Evolutionary conservation across 2,888 invertebrate genomes (phyloP).

Genomic region (Fragum fragum): DNA sequence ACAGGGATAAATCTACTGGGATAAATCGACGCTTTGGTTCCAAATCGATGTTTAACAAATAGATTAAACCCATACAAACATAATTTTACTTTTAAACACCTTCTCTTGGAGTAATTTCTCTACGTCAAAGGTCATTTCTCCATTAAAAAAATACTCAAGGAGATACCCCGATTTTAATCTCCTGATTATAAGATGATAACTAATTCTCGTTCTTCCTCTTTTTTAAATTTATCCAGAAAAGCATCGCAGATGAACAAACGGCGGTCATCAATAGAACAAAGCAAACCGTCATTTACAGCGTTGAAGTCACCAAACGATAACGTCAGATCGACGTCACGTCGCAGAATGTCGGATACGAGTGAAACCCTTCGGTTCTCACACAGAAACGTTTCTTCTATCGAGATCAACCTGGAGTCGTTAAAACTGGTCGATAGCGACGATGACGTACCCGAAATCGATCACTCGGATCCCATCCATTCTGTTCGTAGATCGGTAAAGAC

Average conservation of each 20-base stretch:
- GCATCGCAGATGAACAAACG: not conserved
- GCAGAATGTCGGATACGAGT: constrained; percentile 5
- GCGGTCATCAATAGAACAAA: not conserved
- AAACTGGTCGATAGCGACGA: constrained; percentile 45
- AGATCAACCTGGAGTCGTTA: not conserved
- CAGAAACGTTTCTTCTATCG: not conserved
- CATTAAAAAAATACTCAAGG: too few species aligned
- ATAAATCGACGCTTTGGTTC: too few species aligned
- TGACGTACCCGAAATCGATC: constrained; percentile 62
- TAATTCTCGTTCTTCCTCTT: not conserved
- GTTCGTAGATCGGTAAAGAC: constrained; percentile 31
- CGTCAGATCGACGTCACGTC: not conserved
- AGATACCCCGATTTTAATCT: too few species aligned
- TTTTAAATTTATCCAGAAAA: not conserved
- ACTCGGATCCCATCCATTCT: constrained; percentile 53
- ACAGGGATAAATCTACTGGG: too few species aligned
- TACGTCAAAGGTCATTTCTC: too few species aligned
- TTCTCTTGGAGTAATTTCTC: too few species aligned
- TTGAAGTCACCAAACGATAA: not conserved
- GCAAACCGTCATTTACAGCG: not conserved
- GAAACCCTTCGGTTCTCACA: not conserved
- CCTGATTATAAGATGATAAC: too few species aligned
- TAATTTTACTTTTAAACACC: too few species aligned
- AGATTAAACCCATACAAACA: too few species aligned
- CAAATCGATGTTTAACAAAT: too few species aligned